Conservation (phyloP, 2,113 vertebrate genomes). For the Octodon degus region DNA sequence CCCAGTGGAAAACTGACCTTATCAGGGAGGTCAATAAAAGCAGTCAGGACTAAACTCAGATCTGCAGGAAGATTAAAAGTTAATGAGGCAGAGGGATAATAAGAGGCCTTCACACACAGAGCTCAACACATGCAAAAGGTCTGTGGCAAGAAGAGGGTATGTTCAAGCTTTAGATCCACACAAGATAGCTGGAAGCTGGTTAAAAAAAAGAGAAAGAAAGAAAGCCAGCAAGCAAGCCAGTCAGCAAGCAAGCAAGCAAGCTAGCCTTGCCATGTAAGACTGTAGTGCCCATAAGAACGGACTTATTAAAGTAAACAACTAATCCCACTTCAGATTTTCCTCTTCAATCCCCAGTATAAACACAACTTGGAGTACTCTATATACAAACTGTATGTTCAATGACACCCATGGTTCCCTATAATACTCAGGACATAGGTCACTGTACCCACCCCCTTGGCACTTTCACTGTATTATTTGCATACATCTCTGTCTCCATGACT, state of each 20-base stretch:
- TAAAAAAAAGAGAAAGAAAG: neutral
- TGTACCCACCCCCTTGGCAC: neutral
- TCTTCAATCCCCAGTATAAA: neutral
- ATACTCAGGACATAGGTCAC: neutral
- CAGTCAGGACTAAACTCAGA: constrained; percentile 12
- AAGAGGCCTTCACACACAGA: neutral
- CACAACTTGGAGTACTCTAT: neutral
- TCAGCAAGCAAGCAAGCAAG: too few species aligned
- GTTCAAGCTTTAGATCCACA: neutral
- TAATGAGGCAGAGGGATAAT: neutral
- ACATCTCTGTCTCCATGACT: neutral
- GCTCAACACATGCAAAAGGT: neutral
- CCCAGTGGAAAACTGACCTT: neutral
- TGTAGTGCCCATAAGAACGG: neutral
- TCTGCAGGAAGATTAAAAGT: neutral
- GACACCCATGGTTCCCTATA: neutral
- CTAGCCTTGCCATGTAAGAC: neutral
- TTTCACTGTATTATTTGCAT: neutral
- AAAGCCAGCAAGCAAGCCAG: too few species aligned
- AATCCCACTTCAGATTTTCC: constrained; percentile 37
- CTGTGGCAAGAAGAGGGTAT: neutral
- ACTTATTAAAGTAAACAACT: neutral
- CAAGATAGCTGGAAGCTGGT: neutral
- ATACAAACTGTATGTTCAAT: neutral
- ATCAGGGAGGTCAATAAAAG: constrained; percentile 3